These are phyloP conservation scores for Hypselothyrea guttata DNA, from an alignment of 2,888 invertebrate genomes.

Conservation along the genomic window DNA sequence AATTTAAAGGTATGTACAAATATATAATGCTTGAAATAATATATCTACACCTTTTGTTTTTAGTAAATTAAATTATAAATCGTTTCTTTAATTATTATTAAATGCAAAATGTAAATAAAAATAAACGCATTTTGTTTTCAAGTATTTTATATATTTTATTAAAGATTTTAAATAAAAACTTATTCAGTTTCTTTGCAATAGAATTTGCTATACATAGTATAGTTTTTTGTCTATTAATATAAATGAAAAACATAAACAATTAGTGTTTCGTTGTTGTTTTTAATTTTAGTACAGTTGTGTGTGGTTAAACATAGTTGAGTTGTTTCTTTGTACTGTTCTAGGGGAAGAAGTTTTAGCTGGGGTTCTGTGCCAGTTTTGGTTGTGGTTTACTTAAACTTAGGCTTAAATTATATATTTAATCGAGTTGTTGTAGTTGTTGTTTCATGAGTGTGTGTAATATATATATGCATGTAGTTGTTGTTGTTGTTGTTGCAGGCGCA, in stretches of 20 bases:
- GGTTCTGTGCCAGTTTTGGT: conserved; percentile 31
- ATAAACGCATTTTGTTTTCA: conserved; percentile 19
- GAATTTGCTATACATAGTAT: neutral
- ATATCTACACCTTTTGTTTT: neutral
- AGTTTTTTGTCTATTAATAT: neutral
- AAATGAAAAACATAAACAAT: conserved; percentile 20
- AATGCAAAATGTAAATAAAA: conserved; percentile 1
- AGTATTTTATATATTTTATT: conserved; percentile 9
- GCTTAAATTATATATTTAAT: conserved; percentile 23
- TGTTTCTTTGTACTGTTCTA: conserved; percentile 24
- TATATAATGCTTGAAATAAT: neutral
- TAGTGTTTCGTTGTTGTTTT: conserved; percentile 13
- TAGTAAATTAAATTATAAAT: neutral
- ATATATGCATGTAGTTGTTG: conserved; percentile 30
- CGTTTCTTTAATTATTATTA: conserved; percentile 1
- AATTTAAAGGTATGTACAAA: conserved; percentile 1
- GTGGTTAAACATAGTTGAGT: conserved; percentile 9
- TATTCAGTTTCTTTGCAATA: neutral
- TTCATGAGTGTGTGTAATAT: conserved; percentile 22
- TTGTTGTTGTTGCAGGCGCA: conserved; percentile 63
- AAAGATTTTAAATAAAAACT: conserved; percentile 3
- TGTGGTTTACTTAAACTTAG: conserved; percentile 29
- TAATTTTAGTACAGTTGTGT: conserved; percentile 36
- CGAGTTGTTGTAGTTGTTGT: conserved; percentile 19
- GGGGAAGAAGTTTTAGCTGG: conserved; percentile 24